phyloP scores from a whole-genome alignment of 2,797 vertebrate genomes.

The Lerista edwardsae region DNA sequence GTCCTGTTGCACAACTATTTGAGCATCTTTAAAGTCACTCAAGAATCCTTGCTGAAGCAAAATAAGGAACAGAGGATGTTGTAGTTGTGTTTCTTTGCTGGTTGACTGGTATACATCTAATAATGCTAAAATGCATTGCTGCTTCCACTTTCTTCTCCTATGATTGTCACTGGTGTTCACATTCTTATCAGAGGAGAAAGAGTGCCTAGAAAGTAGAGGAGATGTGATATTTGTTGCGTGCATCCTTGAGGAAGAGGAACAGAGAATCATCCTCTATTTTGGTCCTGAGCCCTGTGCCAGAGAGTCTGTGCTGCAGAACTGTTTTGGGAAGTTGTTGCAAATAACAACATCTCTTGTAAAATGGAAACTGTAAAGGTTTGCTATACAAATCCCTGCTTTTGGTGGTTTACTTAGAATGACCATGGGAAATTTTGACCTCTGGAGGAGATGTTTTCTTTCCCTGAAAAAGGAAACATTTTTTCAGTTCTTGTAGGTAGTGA shows the following conservation, averaged over 20 bases:
- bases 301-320: accelerated
- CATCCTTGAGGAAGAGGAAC: background rate
- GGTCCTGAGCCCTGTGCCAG: background rate
- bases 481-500: background rate
- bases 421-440: background rate
- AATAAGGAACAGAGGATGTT: background rate
- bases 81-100: background rate
- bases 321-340: background rate
- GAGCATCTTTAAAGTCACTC: background rate
- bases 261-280: background rate
- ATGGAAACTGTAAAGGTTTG: background rate
- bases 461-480: background rate
- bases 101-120: background rate
- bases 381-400: background rate
- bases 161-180: background rate
- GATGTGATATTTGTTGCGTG: background rate
- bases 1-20: background rate
- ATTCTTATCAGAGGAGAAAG: background rate
- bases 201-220: background rate
- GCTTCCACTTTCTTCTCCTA: background rate
- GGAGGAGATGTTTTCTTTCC: background rate
- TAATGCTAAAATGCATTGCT: background rate
- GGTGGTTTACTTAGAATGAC: background rate
- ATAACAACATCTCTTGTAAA: background rate
- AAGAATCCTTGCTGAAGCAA: background rate